Base-by-base conservation (phyloP, 2,113 vertebrate species). In the Chaetorhynchus papuensis region DNA sequence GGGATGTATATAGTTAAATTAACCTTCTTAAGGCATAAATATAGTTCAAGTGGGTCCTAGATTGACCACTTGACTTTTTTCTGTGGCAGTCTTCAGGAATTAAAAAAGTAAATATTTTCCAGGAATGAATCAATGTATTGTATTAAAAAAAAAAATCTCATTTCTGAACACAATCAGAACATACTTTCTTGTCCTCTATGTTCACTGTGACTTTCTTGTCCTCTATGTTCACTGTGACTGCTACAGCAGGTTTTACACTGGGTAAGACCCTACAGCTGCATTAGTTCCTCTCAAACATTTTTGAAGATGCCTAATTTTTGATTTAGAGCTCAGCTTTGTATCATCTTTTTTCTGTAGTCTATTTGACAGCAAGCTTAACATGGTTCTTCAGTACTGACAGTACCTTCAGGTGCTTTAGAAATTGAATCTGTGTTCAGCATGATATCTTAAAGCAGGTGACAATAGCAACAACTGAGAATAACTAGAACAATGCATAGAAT, bases 391-490 rank as follows among this genome's bases (percentile, higher is more conserved):
- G 89, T 83, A 56, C 50, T 90, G 61, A 77, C 78, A 97, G 33
- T 95, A 83, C 47, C 93, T 95, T 49, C 71, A 88, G 74, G 86
- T 93, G 83, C 80, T 96, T 97, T 78, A 86, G 85, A 97, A 97
- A 97, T 41, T 88, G 74, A 87, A 81, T 93, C 72, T 87, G 35
- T 91, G 79, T 96, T 96, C 96, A 93, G 83, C 52, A 64, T 11
- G 70, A 68, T 77, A 81, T 89, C 91, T 96, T 68, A 95, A 95
- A 96, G 84, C 44, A 79, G 83, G 69, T 93, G 96, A 93, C 94
- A 97, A 74, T 31, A 87, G 54, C 82, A 95, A 91, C 64, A 91
- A 69, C 72, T 83, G 69, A 87, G 96, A 96, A 97, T 86, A 97
- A 69, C 86, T 84, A 92, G 89, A 95, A 93, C 61, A 95, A 93